Conservation (phyloP, 2,888 invertebrate species). For the Drosophila maculinotata region DNA sequence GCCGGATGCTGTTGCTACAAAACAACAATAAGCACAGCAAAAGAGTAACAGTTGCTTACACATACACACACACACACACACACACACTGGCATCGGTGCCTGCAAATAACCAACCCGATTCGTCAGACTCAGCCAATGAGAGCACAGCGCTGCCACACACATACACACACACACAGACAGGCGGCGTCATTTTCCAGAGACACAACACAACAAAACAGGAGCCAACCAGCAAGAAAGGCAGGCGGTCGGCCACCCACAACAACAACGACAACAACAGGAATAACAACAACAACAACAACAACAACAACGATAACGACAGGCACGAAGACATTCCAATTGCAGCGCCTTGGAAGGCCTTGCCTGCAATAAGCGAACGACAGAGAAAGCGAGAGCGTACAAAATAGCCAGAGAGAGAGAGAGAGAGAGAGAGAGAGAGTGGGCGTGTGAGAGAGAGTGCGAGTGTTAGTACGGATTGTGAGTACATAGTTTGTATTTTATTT, state of each 20-base stretch:
- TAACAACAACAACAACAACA: constrained; percentile 33
- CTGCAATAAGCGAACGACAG: constrained; percentile 46
- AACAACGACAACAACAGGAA: constrained; percentile 56
- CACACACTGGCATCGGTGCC: constrained; percentile 18
- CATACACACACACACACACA: neutral
- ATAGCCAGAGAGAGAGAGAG: constrained; percentile 22
- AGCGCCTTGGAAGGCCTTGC: constrained; percentile 66
- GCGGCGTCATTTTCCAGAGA: constrained; percentile 77
- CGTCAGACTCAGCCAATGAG: constrained; percentile 79
- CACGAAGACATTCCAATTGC: constrained; percentile 79
- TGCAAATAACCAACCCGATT: constrained; percentile 76
- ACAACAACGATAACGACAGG: constrained; percentile 44
- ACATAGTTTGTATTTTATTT: constrained; percentile 75
- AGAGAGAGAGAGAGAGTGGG: constrained; percentile 19
- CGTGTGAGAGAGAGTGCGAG: constrained; percentile 17
- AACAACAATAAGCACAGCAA: constrained; percentile 48
- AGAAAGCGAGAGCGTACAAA: constrained; percentile 20
- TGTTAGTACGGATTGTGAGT: constrained; percentile 21
- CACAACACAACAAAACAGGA: constrained; percentile 79
- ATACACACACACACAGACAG: constrained; percentile 66
- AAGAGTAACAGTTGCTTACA: constrained; percentile 49
- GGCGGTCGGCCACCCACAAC: constrained; percentile 52
- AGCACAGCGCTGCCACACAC: constrained; percentile 51
- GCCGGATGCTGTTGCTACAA: constrained; percentile 47
- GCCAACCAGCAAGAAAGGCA: constrained; percentile 73